Evolutionary conservation across 2,888 invertebrate species (phyloP).

Genomic region (Drosophila mimetica): DNA sequence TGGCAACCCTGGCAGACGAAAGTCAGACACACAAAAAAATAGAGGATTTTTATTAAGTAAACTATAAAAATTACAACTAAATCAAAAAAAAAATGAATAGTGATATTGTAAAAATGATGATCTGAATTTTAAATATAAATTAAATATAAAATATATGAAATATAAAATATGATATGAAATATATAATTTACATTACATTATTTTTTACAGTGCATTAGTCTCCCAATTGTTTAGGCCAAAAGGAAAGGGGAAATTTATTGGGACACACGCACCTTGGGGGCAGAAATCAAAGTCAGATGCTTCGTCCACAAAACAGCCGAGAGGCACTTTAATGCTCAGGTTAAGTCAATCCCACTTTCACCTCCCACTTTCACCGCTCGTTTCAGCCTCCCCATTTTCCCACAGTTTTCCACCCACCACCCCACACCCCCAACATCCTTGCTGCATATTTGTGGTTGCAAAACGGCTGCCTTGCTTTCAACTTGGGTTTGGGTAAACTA

Average conservation of each 20-base stretch:
- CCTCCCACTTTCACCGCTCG: neutral
- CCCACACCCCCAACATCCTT: conserved; percentile 33
- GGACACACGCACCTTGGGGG: conserved; percentile 52
- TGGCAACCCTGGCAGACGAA: conserved; percentile 8
- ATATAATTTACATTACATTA: too few species aligned
- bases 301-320: conserved; percentile 54
- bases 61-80: neutral
- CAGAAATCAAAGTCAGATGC: conserved; percentile 69
- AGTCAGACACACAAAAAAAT: neutral
- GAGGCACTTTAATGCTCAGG: conserved; percentile 66
- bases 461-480: conserved; percentile 61
- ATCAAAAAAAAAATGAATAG: neutral
- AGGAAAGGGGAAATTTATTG: conserved; percentile 44
- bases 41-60: neutral
- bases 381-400: neutral
- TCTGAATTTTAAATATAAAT: neutral
- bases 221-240: conserved; percentile 3
- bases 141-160: neutral
- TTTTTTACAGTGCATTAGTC: conserved; percentile 5
- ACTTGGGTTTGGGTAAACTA: conserved; percentile 53
- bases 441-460: conserved; percentile 73
- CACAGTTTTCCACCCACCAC: conserved; percentile 18
- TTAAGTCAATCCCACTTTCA: conserved; percentile 35
- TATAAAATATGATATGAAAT: too few species aligned
- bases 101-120: too few species aligned